Conservation (phyloP, 2,888 invertebrate species). For the Pinctada fucata region DNA sequence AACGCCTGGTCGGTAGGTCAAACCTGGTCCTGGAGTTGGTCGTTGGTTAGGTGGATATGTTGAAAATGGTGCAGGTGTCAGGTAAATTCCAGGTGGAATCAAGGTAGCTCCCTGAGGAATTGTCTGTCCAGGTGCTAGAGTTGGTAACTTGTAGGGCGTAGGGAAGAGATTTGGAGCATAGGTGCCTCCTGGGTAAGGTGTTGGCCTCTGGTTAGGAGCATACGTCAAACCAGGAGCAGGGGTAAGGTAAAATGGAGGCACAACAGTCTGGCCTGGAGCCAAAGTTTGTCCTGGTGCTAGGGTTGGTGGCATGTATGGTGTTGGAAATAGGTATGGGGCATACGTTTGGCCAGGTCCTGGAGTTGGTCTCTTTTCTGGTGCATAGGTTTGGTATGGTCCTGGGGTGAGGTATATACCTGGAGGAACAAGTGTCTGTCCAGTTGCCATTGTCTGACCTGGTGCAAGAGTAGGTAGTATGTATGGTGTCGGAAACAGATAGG, state of each 20-base stretch:
- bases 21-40: conserved; percentile 45
- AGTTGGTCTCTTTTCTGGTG: conserved; percentile 50
- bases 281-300: conserved; percentile 46
- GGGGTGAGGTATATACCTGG: conserved; percentile 47
- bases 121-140: conserved; percentile 48
- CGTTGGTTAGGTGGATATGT: conserved; percentile 49
- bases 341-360: conserved; percentile 51
- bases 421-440: conserved; percentile 44
- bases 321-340: conserved; percentile 45
- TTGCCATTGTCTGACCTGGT: conserved; percentile 50
- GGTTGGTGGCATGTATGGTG: conserved; percentile 42
- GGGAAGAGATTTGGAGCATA: conserved; percentile 43
- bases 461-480: conserved; percentile 44
- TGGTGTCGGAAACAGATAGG: conserved; percentile 40
- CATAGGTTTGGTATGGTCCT: conserved; percentile 43
- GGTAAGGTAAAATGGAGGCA: conserved; percentile 31
- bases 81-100: conserved; percentile 39
- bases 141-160: conserved; percentile 39
- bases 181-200: conserved; percentile 40
- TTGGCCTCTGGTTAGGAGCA: conserved; percentile 40
- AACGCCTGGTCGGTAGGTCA: conserved; percentile 46
- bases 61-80: conserved; percentile 35
- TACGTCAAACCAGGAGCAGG: conserved; percentile 33
- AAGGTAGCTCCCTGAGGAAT: conserved; percentile 43
- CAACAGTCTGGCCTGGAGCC: conserved; percentile 31